A percentile compares a stretch with the other conserved stretches of the same genome.
Evolutionary conservation across 2,888 invertebrate species (phyloP).

Genomic region (Gnatocerus cornutus): DNA sequence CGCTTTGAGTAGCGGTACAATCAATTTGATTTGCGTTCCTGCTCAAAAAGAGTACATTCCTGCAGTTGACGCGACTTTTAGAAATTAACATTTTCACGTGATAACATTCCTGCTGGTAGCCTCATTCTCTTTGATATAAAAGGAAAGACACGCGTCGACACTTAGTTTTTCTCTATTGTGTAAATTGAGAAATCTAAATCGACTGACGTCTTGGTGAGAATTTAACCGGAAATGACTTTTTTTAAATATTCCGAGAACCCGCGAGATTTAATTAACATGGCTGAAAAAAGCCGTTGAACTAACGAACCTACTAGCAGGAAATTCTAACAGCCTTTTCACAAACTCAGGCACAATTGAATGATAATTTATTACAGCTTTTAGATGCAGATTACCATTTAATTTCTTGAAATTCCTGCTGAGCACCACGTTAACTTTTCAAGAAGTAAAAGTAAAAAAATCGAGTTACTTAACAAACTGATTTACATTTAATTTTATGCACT

Average conservation of each 20-base stretch:
- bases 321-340: slow-evolving; percentile 14
- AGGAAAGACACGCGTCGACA: slow-evolving; percentile 2
- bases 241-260: slow-evolving; percentile 12
- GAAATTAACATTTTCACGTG: background rate
- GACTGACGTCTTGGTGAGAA: background rate
- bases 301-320: slow-evolving; percentile 22
- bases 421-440: background rate
- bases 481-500: slow-evolving; percentile 7
- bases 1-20: slow-evolving; percentile 3
- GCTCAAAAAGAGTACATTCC: background rate
- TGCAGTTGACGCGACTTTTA: slow-evolving; percentile 2
- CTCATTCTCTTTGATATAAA: slow-evolving; percentile 21
- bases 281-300: slow-evolving; percentile 21
- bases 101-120: slow-evolving; percentile 10
- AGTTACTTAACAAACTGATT: slow-evolving; percentile 7
- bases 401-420: slow-evolving; percentile 13
- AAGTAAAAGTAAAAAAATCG: slow-evolving; percentile 18
- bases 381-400: slow-evolving; percentile 13
- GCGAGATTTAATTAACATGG: slow-evolving; percentile 5
- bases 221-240: slow-evolving; percentile 2
- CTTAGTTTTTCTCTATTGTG: slow-evolving; percentile 14
- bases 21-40: slow-evolving; percentile 1
- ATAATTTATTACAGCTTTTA: slow-evolving; percentile 17
- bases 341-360: slow-evolving; percentile 1
- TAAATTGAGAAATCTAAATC: background rate